phyloP scores from a whole-genome alignment of 1,140 invertebrate species.

The Drosophila saltans region DNA sequence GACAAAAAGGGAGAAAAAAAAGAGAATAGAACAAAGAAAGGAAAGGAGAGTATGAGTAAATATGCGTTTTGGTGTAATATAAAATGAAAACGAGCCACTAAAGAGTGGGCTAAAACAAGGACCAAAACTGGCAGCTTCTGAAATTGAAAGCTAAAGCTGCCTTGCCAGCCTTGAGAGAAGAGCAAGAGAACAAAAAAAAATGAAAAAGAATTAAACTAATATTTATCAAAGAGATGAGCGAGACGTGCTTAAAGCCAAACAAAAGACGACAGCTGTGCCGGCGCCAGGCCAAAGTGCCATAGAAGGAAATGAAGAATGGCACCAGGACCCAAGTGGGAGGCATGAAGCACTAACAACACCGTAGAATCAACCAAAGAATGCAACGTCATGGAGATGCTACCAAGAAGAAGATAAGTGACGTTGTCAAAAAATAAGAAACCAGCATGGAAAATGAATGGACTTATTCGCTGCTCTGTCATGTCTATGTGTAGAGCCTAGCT shows the following conservation, averaged over 20 bases:
- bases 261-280: conserved; percentile 63
- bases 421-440: conserved; percentile 63
- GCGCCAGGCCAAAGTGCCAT: conserved; percentile 53
- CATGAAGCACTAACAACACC: neutral
- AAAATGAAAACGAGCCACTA: conserved; percentile 59
- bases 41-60: conserved; percentile 10
- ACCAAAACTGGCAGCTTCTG: conserved; percentile 6
- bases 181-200: neutral
- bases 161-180: conserved; percentile 22
- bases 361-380: conserved; percentile 12
- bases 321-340: conserved; percentile 3
- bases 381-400: conserved; percentile 50
- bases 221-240: conserved; percentile 79
- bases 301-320: conserved; percentile 42
- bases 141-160: conserved; percentile 15
- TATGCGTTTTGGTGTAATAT: conserved; percentile 40
- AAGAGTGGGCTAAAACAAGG: conserved; percentile 34
- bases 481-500: neutral
- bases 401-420: conserved; percentile 47
- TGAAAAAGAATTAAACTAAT: conserved; percentile 74
- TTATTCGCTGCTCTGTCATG: conserved; percentile 21
- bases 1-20: conserved; percentile 28
- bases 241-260: conserved; percentile 74
- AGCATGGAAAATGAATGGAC: conserved; percentile 52
- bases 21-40: neutral